Evolutionary conservation across 2,888 invertebrate genomes (phyloP).

Genomic region (Trissoscelio sp.): DNA sequence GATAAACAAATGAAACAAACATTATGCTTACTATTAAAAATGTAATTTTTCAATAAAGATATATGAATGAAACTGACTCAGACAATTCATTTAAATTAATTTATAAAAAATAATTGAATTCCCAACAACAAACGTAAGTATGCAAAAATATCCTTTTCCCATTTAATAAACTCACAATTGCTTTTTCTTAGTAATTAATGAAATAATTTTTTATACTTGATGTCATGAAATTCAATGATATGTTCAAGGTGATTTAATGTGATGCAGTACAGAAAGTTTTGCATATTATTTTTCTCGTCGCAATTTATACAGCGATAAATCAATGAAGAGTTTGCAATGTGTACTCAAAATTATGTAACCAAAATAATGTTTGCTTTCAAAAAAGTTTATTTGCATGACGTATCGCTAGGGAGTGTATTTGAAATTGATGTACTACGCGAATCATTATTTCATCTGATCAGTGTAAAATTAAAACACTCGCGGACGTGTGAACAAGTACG

Average conservation of each 20-base stretch:
- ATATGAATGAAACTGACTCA: not conserved
- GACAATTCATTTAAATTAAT: not conserved
- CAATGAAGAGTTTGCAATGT: slow-evolving; percentile 21
- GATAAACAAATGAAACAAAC: no score
- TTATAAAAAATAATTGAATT: slow-evolving; percentile 8
- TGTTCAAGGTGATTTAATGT: slow-evolving; percentile 64
- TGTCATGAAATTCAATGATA: slow-evolving; percentile 66
- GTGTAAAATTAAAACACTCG: no score
- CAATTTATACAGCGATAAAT: slow-evolving; percentile 39
- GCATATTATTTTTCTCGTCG: slow-evolving; percentile 58
- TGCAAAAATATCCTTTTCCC: slow-evolving; percentile 33
- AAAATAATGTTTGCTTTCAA: slow-evolving; percentile 11
- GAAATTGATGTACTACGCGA: no score
- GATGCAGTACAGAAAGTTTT: slow-evolving; percentile 63
- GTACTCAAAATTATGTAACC: slow-evolving; percentile 16
- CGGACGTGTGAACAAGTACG: no score
- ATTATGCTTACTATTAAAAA: no score
- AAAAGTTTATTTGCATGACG: not conserved
- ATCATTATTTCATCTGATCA: no score
- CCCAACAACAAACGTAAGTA: slow-evolving; percentile 9
- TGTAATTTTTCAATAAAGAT: no score
- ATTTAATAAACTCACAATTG: slow-evolving; percentile 38
- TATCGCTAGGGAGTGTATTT: no score
- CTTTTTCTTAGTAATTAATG: slow-evolving; percentile 54
- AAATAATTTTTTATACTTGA: slow-evolving; percentile 50